phyloP scores from a whole-genome alignment of 1,140 invertebrate species.

The Sweltsa coloradensis region DNA sequence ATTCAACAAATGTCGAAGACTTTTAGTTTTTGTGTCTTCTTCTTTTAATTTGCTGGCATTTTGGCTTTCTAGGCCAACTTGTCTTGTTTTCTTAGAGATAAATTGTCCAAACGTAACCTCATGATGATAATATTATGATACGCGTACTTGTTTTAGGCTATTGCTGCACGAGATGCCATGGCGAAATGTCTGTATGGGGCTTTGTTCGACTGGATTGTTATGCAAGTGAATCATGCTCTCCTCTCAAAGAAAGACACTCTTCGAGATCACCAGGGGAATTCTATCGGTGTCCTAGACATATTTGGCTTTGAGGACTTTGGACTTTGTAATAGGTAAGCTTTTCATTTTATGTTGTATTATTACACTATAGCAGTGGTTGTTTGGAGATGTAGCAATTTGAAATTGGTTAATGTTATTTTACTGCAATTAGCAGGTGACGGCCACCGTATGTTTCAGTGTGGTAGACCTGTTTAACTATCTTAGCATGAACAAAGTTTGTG shows the following conservation, averaged over 20 bases:
- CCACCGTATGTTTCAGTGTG: too few relatives aligned
- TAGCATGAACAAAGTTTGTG: too few relatives aligned
- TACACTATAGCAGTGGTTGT: background rate
- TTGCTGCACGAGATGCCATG: slow-evolving; percentile 89
- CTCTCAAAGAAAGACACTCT: slow-evolving; percentile 71
- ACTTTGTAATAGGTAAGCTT: slow-evolving; percentile 43
- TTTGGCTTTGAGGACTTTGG: slow-evolving; percentile 95
- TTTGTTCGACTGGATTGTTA: slow-evolving; percentile 95
- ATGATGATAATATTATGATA: background rate
- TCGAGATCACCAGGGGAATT: slow-evolving; percentile 72
- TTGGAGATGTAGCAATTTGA: too few relatives aligned
- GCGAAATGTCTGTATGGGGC: slow-evolving; percentile 95
- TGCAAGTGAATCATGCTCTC: slow-evolving; percentile 77
- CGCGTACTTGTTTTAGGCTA: slow-evolving; percentile 49
- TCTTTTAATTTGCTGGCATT: too few relatives aligned
- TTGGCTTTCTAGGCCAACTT: background rate
- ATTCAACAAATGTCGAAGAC: too few relatives aligned
- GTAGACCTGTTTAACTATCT: too few relatives aligned
- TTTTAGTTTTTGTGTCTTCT: too few relatives aligned
- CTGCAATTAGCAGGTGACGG: too few relatives aligned
- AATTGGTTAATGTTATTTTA: background rate
- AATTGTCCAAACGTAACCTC: background rate
- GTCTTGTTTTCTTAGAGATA: too few relatives aligned
- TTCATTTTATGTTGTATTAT: background rate
- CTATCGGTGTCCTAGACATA: slow-evolving; percentile 90